Evolutionary conservation across 2,113 vertebrate genomes (phyloP), one percentile per base, ranked within the genome.

Genomic region (Dolichallabes microphthalmus): DNA sequence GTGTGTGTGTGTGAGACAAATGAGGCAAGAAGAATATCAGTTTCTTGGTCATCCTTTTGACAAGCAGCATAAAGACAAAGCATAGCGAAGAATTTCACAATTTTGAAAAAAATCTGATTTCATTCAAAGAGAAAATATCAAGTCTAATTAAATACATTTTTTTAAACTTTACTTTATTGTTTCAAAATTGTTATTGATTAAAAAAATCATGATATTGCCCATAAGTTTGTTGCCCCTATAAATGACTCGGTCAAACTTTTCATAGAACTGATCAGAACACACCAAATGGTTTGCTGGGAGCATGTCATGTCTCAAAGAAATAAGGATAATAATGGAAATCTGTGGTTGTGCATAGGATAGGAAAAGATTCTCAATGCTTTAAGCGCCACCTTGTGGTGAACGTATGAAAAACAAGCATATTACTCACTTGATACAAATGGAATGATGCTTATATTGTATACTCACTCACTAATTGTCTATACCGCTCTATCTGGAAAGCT

Each of bases 341-440:
- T 52, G 6, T 10, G 17, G 22, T 0, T 50, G 20, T 61, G 32
- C 11, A 19, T 20, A 71, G 27, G 2, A 27, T 45, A 39, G 14
- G 2, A 19, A 53, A 25, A 32, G 17, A 39, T 74, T 77, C 4
- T 32, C 60, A 32, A n/a, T 66, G 66, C 83, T 66, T 60, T 83
- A 86, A 15, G 88, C 92, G 92, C 92, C 94, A 91, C 82, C 93
- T 80, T 86, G 92, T 93, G 94, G 92, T 55, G 11, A 58, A 25
- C 13, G 63, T n/a, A 80, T 32, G 39, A 35, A 60, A 58, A 12
- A 68, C 52, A 30, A 17, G 25, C 10, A 32, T 17, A 53, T 53
- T 85, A 30, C 30, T 76, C 50, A 53, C 2, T 7, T 52, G 12
- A 75, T 52, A 15, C 3, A 12, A 57, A 10, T 30, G 13, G 11